phyloP scores from a whole-genome alignment of 2,888 invertebrate genomes.

The Limnephilus marmoratus region DNA sequence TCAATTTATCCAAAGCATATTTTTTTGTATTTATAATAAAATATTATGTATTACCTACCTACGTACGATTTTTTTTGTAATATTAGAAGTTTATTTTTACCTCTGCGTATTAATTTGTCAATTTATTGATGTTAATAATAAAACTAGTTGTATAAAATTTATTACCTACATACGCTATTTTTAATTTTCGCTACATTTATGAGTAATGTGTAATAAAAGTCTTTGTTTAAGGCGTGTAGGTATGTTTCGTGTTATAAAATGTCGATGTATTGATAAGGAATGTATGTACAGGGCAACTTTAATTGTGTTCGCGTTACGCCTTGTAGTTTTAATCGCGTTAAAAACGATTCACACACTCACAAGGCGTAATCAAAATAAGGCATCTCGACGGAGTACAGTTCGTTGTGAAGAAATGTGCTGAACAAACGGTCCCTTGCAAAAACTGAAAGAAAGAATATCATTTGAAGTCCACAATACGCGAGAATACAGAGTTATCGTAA shows the following conservation, averaged over 20 bases:
- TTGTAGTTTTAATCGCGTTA: slow-evolving; percentile 8
- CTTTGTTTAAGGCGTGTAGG: background rate
- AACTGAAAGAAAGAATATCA: background rate
- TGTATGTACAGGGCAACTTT: background rate
- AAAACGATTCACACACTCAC: background rate
- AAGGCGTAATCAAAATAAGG: background rate
- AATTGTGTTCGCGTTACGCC: slow-evolving; percentile 3
- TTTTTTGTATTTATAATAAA: too few species aligned
- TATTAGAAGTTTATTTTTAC: background rate
- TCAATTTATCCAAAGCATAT: too few species aligned
- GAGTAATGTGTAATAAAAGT: background rate
- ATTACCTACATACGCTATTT: background rate
- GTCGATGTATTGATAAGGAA: slow-evolving; percentile 15
- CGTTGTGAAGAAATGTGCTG: background rate
- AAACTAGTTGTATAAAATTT: background rate
- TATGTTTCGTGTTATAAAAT: background rate
- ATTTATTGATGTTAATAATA: background rate
- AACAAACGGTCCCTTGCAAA: background rate
- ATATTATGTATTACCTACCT: background rate
- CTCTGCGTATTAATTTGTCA: background rate
- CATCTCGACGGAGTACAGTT: background rate
- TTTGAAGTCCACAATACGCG: background rate
- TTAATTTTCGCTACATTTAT: background rate
- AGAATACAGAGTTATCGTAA: background rate
- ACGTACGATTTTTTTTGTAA: background rate